phyloP scores from a whole-genome alignment of 1,140 invertebrate genomes.

The Mizuhopecten yessoensis region DNA sequence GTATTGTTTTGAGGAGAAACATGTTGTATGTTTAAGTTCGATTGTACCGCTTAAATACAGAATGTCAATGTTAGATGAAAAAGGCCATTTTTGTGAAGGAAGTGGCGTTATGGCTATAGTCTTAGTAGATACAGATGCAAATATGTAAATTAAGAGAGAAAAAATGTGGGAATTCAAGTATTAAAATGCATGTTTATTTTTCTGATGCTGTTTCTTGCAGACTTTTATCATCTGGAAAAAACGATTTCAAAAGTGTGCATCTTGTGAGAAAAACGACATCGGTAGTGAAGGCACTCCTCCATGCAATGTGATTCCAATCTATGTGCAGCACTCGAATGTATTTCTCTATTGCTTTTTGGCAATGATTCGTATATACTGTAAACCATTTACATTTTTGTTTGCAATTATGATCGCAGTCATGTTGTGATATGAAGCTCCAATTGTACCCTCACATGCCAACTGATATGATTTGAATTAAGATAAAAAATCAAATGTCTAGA shows the following conservation, averaged over 20 bases:
- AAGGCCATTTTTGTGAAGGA: not conserved
- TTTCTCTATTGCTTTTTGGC: not conserved
- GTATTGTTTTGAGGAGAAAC: too few relatives aligned
- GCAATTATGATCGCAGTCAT: not conserved
- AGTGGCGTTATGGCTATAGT: not conserved
- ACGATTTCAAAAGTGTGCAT: not conserved
- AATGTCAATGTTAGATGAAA: not conserved
- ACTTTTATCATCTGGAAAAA: not conserved
- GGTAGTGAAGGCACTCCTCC: not conserved
- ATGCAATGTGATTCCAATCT: not conserved
- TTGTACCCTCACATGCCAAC: not conserved
- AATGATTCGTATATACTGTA: not conserved
- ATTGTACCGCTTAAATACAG: not conserved
- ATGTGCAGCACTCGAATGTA: not conserved
- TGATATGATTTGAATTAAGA: not conserved
- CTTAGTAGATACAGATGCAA: not conserved
- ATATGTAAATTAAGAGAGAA: not conserved
- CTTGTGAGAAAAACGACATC: not conserved
- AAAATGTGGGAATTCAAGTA: not conserved
- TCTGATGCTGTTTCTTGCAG: not conserved
- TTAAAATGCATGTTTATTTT: not conserved
- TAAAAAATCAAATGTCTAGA: not conserved
- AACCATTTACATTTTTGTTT: not conserved
- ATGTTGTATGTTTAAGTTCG: not conserved
- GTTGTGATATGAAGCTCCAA: not conserved